Percentiles rank a stretch among this genome's conserved stretches.
phyloP scores from a whole-genome alignment of 2,797 vertebrate species.

The Rhinichthys osculus region DNA sequence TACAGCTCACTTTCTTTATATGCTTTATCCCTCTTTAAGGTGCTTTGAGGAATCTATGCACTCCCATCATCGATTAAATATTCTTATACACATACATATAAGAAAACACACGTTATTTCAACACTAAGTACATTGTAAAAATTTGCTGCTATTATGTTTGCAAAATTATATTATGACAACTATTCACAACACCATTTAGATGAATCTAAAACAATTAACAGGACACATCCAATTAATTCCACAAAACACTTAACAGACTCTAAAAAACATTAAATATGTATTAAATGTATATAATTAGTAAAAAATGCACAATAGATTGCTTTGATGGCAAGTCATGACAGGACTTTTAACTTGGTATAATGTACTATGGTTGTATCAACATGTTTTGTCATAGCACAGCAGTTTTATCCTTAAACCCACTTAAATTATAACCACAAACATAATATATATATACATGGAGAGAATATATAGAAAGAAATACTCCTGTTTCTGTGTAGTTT shows the following conservation, averaged over 20 bases:
- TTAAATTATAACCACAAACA: conserved; percentile 7
- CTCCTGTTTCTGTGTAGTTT: not conserved
- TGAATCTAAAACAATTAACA: not conserved
- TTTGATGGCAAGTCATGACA: not conserved
- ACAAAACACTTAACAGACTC: not conserved
- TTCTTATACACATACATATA: conserved; percentile 25
- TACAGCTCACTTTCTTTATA: conserved; percentile 78
- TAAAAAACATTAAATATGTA: not conserved
- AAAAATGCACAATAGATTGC: not conserved
- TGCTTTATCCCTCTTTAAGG: conserved; percentile 70
- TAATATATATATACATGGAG: too few relatives aligned
- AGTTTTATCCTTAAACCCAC: not conserved
- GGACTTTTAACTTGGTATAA: not conserved
- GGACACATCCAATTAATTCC: not conserved
- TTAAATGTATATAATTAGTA: not conserved
- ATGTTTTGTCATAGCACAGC: not conserved
- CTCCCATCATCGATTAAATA: conserved; percentile 41
- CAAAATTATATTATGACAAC: not conserved
- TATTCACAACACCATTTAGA: not conserved
- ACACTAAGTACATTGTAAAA: not conserved
- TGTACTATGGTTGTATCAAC: not conserved
- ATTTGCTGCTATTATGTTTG: not conserved
- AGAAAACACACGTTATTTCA: not conserved
- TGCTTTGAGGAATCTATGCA: conserved; percentile 56
- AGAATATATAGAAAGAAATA: not conserved